Conservation (phyloP, 2,797 vertebrate genomes). For the Hylomyscus alleni region DNA sequence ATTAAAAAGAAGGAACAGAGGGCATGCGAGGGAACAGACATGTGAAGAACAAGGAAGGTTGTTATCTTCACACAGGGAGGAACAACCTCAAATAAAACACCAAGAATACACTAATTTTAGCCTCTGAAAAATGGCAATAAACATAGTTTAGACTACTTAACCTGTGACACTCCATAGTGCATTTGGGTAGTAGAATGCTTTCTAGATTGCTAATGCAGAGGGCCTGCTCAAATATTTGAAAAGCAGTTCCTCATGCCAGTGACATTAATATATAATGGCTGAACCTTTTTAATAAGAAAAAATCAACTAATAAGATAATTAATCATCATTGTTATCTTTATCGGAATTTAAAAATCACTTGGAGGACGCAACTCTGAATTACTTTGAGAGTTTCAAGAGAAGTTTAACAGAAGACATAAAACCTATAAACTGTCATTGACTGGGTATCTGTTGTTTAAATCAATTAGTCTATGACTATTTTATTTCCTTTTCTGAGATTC, state of each 20-base stretch:
- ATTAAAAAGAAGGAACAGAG: background rate
- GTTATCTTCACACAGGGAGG: background rate
- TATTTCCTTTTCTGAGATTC: background rate
- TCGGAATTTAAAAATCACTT: background rate
- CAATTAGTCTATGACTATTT: background rate
- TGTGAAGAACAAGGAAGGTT: background rate
- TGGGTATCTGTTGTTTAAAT: too few relatives aligned
- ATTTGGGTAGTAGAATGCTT: background rate
- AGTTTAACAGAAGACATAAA: background rate
- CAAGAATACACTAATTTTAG: background rate
- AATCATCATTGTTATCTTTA: background rate
- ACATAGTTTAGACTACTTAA: background rate
- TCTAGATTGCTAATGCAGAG: background rate
- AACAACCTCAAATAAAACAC: background rate
- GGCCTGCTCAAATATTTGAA: background rate
- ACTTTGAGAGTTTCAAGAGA: background rate
- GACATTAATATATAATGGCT: background rate
- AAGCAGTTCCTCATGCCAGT: background rate
- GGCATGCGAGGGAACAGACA: background rate
- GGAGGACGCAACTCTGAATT: background rate
- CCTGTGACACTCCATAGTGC: background rate
- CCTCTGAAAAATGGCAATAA: background rate
- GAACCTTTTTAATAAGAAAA: background rate
- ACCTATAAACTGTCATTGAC: background rate
- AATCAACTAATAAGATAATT: background rate